Percentiles rank a stretch among this genome's conserved stretches.
phyloP scores from a whole-genome alignment of 2,113 vertebrate genomes.

The Myrmecophaga tridactyla region DNA sequence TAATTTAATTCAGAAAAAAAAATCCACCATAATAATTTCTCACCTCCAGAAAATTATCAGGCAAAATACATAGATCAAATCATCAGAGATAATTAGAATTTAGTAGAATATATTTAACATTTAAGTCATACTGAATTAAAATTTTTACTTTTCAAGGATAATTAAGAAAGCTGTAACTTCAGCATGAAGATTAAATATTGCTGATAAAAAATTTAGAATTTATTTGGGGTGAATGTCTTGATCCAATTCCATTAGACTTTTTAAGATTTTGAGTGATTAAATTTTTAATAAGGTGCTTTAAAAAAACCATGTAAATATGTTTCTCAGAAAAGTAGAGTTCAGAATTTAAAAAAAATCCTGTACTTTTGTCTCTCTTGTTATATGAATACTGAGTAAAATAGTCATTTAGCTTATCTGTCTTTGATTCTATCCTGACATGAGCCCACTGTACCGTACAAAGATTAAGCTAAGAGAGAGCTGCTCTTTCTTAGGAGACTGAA shows the following conservation, averaged over 20 bases:
- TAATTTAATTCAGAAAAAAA: not conserved
- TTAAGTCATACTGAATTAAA: conserved; percentile 30
- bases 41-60: conserved; percentile 12
- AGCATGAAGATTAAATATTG: conserved; percentile 33
- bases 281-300: conserved; percentile 25
- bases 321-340: conserved; percentile 25
- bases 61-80: not conserved
- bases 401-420: not conserved
- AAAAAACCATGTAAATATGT: not conserved
- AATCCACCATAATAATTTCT: not conserved
- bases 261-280: not conserved
- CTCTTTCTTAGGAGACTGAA: not conserved
- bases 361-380: not conserved
- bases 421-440: not conserved
- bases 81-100: conserved; percentile 21
- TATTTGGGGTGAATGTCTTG: not conserved
- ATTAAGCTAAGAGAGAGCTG: not conserved
- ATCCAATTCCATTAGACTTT: not conserved
- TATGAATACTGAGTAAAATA: conserved; percentile 6
- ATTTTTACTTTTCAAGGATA: conserved; percentile 2
- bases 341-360: not conserved
- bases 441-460: not conserved
- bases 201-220: conserved; percentile 15
- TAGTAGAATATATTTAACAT: not conserved
- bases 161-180: not conserved